Evolutionary conservation across 2,888 invertebrate species (phyloP).

Genomic region (Neocrepidodera transversa): DNA sequence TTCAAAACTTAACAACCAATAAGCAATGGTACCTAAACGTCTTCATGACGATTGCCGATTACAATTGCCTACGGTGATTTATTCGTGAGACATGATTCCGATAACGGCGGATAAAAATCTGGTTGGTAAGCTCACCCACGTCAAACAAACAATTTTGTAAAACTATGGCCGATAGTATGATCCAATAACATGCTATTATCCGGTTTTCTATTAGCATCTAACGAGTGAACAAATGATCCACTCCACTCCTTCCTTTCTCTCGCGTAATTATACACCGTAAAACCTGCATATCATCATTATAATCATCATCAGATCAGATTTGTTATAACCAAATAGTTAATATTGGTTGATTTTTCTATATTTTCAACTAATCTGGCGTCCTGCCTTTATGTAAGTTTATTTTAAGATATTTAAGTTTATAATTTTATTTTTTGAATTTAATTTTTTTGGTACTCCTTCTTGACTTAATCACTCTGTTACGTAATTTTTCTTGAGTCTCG

Average conservation of each 20-base stretch:
- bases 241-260: constrained; percentile 24
- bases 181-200: constrained; percentile 33
- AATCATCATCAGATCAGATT: too few relatives aligned
- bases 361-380: too few relatives aligned
- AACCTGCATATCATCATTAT: constrained; percentile 34
- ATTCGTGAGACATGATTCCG: constrained; percentile 14
- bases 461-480: too few relatives aligned
- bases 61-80: background rate
- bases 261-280: constrained; percentile 31
- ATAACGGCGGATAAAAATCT: constrained; percentile 5
- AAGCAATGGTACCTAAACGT: too few relatives aligned
- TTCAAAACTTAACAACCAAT: too few relatives aligned
- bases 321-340: too few relatives aligned
- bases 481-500: too few relatives aligned
- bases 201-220: constrained; percentile 35
- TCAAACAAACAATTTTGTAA: constrained; percentile 16
- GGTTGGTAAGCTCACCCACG: constrained; percentile 15
- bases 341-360: too few relatives aligned
- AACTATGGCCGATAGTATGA: constrained; percentile 9
- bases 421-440: too few relatives aligned
- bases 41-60: constrained; percentile 1
- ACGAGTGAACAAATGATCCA: constrained; percentile 28
- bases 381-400: too few relatives aligned
- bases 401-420: too few relatives aligned
- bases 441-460: too few relatives aligned